Evolutionary conservation across 2,888 invertebrate species (phyloP), one percentile per base, ranked within the genome.

Genomic region (Tiliacea citrago): DNA sequence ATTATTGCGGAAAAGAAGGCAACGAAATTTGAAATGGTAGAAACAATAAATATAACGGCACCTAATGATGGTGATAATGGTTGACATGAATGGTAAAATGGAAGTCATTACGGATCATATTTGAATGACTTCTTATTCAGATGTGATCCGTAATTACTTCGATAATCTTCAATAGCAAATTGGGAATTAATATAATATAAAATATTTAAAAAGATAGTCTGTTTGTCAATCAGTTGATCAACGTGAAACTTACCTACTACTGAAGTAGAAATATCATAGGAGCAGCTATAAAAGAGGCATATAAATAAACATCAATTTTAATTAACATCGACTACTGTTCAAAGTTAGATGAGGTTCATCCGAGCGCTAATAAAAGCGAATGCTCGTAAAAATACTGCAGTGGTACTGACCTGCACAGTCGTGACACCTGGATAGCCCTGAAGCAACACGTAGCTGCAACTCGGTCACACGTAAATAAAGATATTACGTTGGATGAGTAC

Each of bases 361-460:
- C 47, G 2, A 47, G 47, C 39, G 29, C 45, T 42, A 29, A 63
- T 58, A 47, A 80, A 42, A 66, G 35, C 35, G 24, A 45, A 78
- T 45, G 62, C 57, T 75, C 62, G 71, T 78, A 71, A 70, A 81
- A 67, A 18, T 61, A 18, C 58, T 16, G 13, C 47, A 57, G 24
- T 29, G 24, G 6, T 47, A 47, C n/a, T 57, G 18, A 29, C 39
- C 39, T 42, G 49, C 2, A 39, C 21, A 49, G 13, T 24, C 47
- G 21, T 55, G 42, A 49, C 24, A 80, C 61, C 53, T 77, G 45
- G 35, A 29, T 10, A 42, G 13, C 18, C 0, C 12, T 13, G n/a
- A 63, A 45, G 73, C 51, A 63, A 77, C 47, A 73, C 42, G 58
- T 66, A 51, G 42, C 16, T 60, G 18, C 10, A 66, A 61, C 63